Evolutionary conservation across 2,797 vertebrate species (phyloP), one percentile per base, ranked within the genome.

Genomic region (Poeciliopsis gracilis): DNA sequence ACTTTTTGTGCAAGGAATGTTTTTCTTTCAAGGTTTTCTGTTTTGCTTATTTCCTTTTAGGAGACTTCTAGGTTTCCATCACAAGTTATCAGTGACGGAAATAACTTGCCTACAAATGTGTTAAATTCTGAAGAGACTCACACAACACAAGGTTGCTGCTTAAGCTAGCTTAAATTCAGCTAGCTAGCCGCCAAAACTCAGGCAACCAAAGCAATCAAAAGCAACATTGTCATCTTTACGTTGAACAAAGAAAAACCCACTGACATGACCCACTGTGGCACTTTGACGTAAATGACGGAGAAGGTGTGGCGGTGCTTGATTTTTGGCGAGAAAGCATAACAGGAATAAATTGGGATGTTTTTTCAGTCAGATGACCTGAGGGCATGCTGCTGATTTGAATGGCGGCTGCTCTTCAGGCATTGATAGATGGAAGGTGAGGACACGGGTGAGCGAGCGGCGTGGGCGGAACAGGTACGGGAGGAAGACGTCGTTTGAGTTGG

Each of bases 341-440:
- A 78, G 89, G 77, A 70, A 84, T 92, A 85, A 92, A 95, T 91
- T 87, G 87, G 82, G 47, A 72, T 93, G 86, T 70, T 94, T 94
- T 93, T 79, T 87, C 77, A 90, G 89, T 92, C 79, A 91, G 90
- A 90, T 87, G 86, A 93, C 83, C 72, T 74, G 82, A 73, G 88
- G 89, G 88, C 66, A 88, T 13, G 79, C 77, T 84, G 84, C 23
- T 73, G 84, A 84, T 81, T 86, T 90, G 83, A 93, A 90, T 88
- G 90, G 86, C 80, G 76, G 82, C 38, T 85, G 87, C 69, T 92
- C 83, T 78, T 46, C 45, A 78, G 88, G 82, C 90, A 85, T 49
- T 92, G 93, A 94, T 91, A 66, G 90, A 95, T 92, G 90, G 85
- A 84, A 90, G 87, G 88, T 90, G 88, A 91, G 45, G 93, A 90